phyloP scores from a whole-genome alignment of 2,888 invertebrate genomes.

The Cerastis leucographa region DNA sequence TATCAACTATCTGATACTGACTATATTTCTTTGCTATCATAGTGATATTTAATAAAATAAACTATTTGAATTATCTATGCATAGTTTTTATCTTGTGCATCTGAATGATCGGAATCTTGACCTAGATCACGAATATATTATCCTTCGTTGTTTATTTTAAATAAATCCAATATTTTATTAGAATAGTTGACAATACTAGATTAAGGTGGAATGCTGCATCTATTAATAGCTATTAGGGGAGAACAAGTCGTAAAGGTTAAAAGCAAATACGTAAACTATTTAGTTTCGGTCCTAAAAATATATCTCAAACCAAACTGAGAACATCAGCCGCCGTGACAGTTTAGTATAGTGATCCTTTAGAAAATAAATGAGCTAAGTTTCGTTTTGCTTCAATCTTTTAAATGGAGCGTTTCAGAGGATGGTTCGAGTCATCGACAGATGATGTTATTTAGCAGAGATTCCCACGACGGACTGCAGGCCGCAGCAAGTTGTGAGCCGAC shows the following conservation, averaged over 20 bases:
- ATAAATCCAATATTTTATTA: constrained; percentile 37
- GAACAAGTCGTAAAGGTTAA: constrained; percentile 71
- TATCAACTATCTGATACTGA: constrained; percentile 31
- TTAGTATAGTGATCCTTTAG: constrained; percentile 70
- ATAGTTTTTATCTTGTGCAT: constrained; percentile 3
- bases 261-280: constrained; percentile 72
- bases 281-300: constrained; percentile 72
- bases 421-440: constrained; percentile 70
- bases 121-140: not conserved
- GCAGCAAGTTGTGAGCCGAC: constrained; percentile 76
- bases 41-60: constrained; percentile 2
- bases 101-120: not conserved
- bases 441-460: constrained; percentile 77
- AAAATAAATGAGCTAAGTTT: constrained; percentile 66
- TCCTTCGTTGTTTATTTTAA: constrained; percentile 16
- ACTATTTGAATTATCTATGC: not conserved
- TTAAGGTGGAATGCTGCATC: constrained; percentile 68
- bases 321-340: constrained; percentile 73
- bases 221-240: constrained; percentile 74
- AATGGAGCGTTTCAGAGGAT: constrained; percentile 71
- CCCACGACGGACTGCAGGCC: constrained; percentile 79
- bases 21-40: constrained; percentile 4
- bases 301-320: constrained; percentile 72
- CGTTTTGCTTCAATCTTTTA: constrained; percentile 60
- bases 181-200: constrained; percentile 63